A percentile compares a stretch with the other conserved stretches of the same genome.
Conservation (phyloP, 2,113 vertebrate genomes). For the Paedocypris sp. region DNA sequence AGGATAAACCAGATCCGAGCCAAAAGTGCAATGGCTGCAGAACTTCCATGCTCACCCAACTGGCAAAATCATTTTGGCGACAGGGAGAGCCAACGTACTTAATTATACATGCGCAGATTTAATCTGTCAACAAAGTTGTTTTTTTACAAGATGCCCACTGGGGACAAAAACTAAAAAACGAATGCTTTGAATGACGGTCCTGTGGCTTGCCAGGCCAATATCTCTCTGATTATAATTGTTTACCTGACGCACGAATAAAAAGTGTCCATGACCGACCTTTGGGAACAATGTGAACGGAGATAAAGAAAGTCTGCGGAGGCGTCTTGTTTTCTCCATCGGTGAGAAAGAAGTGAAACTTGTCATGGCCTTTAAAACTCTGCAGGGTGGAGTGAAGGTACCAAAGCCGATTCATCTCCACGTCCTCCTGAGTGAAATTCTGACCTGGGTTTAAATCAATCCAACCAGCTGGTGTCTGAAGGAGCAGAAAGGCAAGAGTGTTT, state of each 20-base stretch:
- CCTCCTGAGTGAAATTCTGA: conserved; percentile 59
- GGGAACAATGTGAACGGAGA: conserved; percentile 41
- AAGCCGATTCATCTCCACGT: conserved; percentile 58
- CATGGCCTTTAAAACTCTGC: conserved; percentile 43
- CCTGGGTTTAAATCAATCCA: conserved; percentile 45
- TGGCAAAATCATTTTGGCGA: conserved; percentile 40
- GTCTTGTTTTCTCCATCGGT: conserved; percentile 51
- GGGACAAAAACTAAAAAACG: not conserved
- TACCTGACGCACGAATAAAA: too few species aligned
- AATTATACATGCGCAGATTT: conserved; percentile 48
- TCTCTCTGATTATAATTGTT: too few species aligned
- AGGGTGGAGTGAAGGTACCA: conserved; percentile 47
- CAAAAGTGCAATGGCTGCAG: conserved; percentile 38
- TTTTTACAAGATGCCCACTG: not conserved
- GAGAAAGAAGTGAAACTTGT: conserved; percentile 59
- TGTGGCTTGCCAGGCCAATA: too few species aligned
- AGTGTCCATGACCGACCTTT: conserved; percentile 63
- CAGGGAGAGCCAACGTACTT: conserved; percentile 22
- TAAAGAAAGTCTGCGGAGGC: conserved; percentile 48
- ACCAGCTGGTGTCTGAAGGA: conserved; percentile 38
- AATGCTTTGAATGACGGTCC: too few species aligned
- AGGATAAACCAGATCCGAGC: conserved; percentile 43
- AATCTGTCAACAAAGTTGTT: not conserved
- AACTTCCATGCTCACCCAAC: conserved; percentile 44
- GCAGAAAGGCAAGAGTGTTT: not conserved